A percentile compares a stretch with the other conserved stretches of the same genome.
phyloP scores from a whole-genome alignment of 2,113 vertebrate genomes.

The Crotalus viridis region DNA sequence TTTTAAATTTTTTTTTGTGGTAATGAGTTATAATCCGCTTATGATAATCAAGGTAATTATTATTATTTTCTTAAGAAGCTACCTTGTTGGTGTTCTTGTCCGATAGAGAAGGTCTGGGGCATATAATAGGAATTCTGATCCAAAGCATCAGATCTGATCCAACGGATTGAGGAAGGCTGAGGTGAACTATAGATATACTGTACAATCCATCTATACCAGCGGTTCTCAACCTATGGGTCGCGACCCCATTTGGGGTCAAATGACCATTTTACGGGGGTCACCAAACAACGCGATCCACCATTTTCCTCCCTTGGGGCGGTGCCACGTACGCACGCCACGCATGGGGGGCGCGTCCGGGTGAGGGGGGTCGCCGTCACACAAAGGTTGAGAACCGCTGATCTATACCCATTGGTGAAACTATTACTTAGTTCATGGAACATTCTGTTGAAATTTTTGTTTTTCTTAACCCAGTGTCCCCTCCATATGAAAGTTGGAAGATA shows the following conservation, averaged over 20 bases:
- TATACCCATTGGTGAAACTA: slow-evolving; percentile 5
- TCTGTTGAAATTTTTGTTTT: not conserved
- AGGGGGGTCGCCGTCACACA: too few relatives aligned
- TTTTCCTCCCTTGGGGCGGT: too few relatives aligned
- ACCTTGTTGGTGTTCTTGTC: slow-evolving; percentile 8
- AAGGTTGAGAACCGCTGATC: not conserved
- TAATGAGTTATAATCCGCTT: not conserved
- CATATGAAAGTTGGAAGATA: not conserved
- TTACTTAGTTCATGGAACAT: slow-evolving; percentile 43
- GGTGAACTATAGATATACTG: slow-evolving; percentile 18
- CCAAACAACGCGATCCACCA: too few relatives aligned
- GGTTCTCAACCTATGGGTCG: too few relatives aligned
- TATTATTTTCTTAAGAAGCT: not conserved
- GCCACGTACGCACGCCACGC: too few relatives aligned
- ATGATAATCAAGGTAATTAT: not conserved
- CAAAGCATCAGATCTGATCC: not conserved
- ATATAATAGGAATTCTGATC: not conserved
- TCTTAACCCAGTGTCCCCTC: not conserved
- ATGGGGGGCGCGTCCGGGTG: too few relatives aligned
- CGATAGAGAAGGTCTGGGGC: not conserved
- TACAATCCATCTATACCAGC: slow-evolving; percentile 9
- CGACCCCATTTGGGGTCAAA: too few relatives aligned
- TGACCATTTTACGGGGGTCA: too few relatives aligned
- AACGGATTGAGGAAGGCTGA: not conserved
- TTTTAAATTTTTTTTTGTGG: not conserved